These are phyloP conservation scores for Cossypha caffra DNA, from an alignment of 2,797 vertebrate genomes.

Conservation along the genomic window DNA sequence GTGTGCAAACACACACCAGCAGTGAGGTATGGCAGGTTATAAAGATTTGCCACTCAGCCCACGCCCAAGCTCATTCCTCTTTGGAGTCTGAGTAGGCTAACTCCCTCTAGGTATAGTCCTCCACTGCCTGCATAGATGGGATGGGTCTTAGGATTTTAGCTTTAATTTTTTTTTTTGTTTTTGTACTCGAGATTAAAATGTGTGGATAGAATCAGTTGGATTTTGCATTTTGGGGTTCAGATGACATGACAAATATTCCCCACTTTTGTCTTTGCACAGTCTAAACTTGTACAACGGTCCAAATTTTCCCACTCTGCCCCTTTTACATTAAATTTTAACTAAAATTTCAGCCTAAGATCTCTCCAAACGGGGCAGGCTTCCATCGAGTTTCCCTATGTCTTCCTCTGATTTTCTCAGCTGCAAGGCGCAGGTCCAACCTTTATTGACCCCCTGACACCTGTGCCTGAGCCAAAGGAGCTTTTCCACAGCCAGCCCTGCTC, in stretches of 20 bases:
- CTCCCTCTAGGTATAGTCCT: neutral
- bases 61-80: neutral
- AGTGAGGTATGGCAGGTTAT: fast-evolving
- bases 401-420: neutral
- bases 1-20: fast-evolving
- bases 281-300: neutral
- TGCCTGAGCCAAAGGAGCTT: neutral
- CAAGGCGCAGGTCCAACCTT: neutral
- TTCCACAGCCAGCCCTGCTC: neutral
- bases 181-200: neutral
- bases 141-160: neutral
- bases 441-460: neutral
- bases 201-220: neutral
- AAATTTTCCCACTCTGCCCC: neutral
- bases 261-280: neutral
- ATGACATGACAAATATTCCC: neutral
- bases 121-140: neutral
- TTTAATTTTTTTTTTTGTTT: neutral
- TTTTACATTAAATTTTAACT: neutral
- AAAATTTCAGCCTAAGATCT: neutral
- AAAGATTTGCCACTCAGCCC: neutral
- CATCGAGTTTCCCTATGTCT: neutral
- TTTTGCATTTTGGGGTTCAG: neutral
- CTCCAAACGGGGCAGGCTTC: neutral
- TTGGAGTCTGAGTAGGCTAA: neutral